phyloP scores from a whole-genome alignment of 2,797 vertebrate species.

The Lepus townsendii region DNA sequence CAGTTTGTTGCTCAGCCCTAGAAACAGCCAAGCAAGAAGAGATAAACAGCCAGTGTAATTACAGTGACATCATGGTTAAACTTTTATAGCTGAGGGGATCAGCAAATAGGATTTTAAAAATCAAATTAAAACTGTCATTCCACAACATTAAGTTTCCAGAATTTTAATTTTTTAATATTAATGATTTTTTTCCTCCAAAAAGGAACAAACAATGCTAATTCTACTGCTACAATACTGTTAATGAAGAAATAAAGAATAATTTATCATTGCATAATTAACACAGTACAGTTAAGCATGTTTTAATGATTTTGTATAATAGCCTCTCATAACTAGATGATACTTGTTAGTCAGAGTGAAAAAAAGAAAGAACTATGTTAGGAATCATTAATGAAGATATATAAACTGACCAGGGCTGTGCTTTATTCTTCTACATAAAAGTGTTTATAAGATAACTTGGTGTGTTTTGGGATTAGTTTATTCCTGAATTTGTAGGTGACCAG shows the following conservation, averaged over 20 bases:
- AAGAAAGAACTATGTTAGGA: constrained; percentile 81
- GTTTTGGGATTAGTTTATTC: constrained; percentile 47
- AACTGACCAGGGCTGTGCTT: constrained; percentile 81
- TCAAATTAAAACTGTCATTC: constrained; percentile 83
- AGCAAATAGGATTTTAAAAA: constrained; percentile 84
- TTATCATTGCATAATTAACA: constrained; percentile 90
- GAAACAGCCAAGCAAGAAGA: constrained; percentile 62
- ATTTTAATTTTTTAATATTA: constrained; percentile 85
- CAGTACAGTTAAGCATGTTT: constrained; percentile 86
- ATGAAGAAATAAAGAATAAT: constrained; percentile 89
- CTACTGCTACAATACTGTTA: constrained; percentile 85
- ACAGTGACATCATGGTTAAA: constrained; percentile 84
- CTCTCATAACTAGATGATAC: constrained; percentile 87
- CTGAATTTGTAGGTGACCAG: constrained; percentile 61
- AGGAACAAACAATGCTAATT: constrained; percentile 88
- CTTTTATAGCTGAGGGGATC: constrained; percentile 81
- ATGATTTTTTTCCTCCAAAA: constrained; percentile 79
- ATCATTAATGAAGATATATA: constrained; percentile 84
- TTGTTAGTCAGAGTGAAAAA: constrained; percentile 80
- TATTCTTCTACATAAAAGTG: constrained; percentile 55
- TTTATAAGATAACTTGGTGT: constrained; percentile 45
- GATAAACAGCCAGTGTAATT: constrained; percentile 80
- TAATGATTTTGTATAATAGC: constrained; percentile 88
- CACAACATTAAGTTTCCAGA: constrained; percentile 82
- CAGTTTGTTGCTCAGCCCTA: constrained; percentile 31